A percentile compares a stretch with the other conserved stretches of the same genome.
Conservation (phyloP, 2,113 vertebrate species). For the Clupea harengus region DNA sequence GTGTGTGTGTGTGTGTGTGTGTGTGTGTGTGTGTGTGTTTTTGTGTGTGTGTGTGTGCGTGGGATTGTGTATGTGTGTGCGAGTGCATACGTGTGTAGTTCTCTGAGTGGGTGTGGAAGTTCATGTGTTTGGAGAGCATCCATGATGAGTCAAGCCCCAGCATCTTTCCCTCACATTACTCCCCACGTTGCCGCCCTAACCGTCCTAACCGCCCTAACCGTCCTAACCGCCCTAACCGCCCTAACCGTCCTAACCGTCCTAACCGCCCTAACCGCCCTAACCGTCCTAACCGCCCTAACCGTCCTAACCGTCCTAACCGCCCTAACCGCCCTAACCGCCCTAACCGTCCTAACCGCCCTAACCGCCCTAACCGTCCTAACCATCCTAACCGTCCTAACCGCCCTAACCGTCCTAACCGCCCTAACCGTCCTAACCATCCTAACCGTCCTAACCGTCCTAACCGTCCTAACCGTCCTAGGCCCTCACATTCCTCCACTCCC, state of each 20-base stretch:
- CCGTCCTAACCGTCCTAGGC: conserved; percentile 12
- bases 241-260: not conserved
- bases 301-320: conserved; percentile 7
- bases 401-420: not conserved
- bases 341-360: too few relatives aligned
- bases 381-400: not conserved
- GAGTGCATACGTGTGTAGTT: not conserved
- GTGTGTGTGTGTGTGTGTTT: not conserved
- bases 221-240: too few relatives aligned
- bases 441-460: not conserved
- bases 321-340: too few relatives aligned
- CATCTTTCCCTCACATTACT: conserved; percentile 48
- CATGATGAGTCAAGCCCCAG: conserved; percentile 24
- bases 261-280: too few relatives aligned
- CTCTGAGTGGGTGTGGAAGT: not conserved
- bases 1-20: conserved; percentile 27
- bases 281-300: too few relatives aligned
- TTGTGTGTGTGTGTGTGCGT: not conserved
- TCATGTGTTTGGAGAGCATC: conserved; percentile 30
- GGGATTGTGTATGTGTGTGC: not conserved
- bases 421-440: not conserved
- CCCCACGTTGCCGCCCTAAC: conserved; percentile 23
- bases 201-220: conserved; percentile 13
- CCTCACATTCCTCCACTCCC: conserved; percentile 52
- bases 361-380: not conserved